These are phyloP conservation scores for Saccostrea echinata DNA, from an alignment of 1,140 invertebrate genomes.

Conservation along the genomic window DNA sequence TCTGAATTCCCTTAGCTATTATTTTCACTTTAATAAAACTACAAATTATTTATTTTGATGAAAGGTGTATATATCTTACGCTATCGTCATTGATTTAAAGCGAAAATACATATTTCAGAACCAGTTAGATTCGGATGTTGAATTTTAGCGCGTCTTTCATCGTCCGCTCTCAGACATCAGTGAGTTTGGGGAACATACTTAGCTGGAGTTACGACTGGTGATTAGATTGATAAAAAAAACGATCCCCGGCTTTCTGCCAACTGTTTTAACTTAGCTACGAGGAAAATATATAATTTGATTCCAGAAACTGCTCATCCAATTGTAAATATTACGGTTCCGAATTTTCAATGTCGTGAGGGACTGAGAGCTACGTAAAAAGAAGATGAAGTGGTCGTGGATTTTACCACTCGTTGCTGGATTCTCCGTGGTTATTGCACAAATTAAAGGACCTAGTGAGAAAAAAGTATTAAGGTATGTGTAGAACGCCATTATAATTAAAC, in stretches of 20 bases:
- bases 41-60: not conserved
- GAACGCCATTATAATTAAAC: not conserved
- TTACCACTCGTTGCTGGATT: not conserved
- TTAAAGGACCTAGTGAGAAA: not conserved
- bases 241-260: slow-evolving; percentile 14
- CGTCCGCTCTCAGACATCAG: slow-evolving; percentile 6
- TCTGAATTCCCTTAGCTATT: too few species aligned
- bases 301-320: slow-evolving; percentile 11
- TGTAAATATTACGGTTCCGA: slow-evolving; percentile 31
- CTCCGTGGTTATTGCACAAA: not conserved
- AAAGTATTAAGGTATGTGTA: slow-evolving; percentile 5
- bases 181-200: not conserved
- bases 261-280: slow-evolving; percentile 9
- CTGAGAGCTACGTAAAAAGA: not conserved
- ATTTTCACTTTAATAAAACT: too few species aligned
- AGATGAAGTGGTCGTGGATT: not conserved
- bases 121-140: not conserved
- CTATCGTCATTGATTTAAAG: not conserved
- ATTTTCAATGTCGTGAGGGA: slow-evolving; percentile 2
- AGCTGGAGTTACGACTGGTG: not conserved
- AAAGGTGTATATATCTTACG: not conserved
- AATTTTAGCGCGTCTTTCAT: slow-evolving; percentile 27
- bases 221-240: slow-evolving; percentile 21
- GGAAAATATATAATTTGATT: slow-evolving; percentile 36
- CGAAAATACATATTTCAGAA: not conserved